Conservation (phyloP, 92 coral and sea anemone genomes). For the Bergia puertoricense region DNA sequence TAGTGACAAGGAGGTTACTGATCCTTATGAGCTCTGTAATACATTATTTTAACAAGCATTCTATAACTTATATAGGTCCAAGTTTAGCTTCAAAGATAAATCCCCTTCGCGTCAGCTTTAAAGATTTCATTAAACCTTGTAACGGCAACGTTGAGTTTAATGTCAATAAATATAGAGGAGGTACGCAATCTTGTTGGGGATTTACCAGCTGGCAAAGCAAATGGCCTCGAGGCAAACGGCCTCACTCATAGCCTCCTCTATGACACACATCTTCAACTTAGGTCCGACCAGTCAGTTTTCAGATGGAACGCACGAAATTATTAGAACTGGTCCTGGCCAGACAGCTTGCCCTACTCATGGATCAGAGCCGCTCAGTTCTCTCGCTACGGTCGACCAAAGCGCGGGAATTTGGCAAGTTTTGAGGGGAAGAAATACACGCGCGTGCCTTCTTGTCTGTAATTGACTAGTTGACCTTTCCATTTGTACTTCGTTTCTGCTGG, state of each 20-base stretch:
- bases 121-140: not conserved
- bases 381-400: too few species aligned
- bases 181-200: not conserved
- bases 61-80: too few species aligned
- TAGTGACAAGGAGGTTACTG: not conserved
- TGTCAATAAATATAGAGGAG: not conserved
- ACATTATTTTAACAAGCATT: not conserved
- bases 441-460: too few species aligned
- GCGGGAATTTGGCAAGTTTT: too few species aligned
- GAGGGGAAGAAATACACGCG: too few species aligned
- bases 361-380: too few species aligned
- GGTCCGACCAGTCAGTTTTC: not conserved
- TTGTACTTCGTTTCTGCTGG: too few species aligned
- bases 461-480: too few species aligned
- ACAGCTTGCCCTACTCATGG: too few species aligned
- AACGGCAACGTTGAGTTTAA: not conserved
- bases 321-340: too few species aligned
- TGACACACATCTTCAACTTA: conserved; percentile 14
- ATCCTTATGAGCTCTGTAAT: not conserved
- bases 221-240: not conserved
- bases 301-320: too few species aligned
- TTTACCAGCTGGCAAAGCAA: not conserved
- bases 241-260: not conserved
- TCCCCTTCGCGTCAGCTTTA: not conserved
- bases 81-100: not conserved